A percentile compares a stretch with the other conserved stretches of the same genome.
Conservation (phyloP, 2,113 vertebrate species). For the Larimichthys polyactis region DNA sequence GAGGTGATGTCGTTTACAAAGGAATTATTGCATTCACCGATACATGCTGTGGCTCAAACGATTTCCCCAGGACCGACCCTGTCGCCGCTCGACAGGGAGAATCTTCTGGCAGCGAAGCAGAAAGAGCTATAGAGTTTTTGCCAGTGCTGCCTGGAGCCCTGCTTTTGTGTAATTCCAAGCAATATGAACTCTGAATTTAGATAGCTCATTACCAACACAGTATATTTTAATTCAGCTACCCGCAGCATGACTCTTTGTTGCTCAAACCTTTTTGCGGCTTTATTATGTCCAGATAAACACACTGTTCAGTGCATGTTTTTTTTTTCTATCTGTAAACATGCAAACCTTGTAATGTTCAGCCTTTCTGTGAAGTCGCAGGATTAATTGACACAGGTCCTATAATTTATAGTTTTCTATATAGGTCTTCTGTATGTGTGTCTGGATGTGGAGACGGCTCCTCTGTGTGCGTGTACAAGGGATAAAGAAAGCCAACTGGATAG, state of each 20-base stretch:
- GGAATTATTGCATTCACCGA: constrained; percentile 69
- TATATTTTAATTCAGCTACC: constrained; percentile 79
- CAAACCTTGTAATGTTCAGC: constrained; percentile 41
- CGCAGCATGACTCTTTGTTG: constrained; percentile 67
- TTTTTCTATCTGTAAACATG: constrained; percentile 38
- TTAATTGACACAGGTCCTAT: constrained; percentile 49
- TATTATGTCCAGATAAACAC: constrained; percentile 73
- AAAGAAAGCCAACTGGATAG: constrained; percentile 53
- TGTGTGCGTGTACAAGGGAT: constrained; percentile 29
- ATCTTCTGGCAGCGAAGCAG: constrained; percentile 65
- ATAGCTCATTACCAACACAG: constrained; percentile 74
- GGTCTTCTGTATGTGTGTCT: constrained; percentile 16
- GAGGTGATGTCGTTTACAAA: constrained; percentile 70
- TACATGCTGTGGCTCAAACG: constrained; percentile 63
- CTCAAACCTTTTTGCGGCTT: constrained; percentile 55
- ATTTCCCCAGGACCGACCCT: constrained; percentile 59
- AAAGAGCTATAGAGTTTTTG: constrained; percentile 64
- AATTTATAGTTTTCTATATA: constrained; percentile 42
- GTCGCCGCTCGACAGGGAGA: constrained; percentile 61
- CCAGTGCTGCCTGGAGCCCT: constrained; percentile 59
- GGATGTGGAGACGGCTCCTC: background rate
- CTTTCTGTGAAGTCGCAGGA: constrained; percentile 12
- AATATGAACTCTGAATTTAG: constrained; percentile 83
- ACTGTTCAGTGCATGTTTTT: constrained; percentile 21
- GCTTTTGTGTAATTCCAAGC: constrained; percentile 79